A percentile compares a stretch with the other conserved stretches of the same genome.
Evolutionary conservation across 2,888 invertebrate species (phyloP).

Genomic region (Heteropelma amictum): DNA sequence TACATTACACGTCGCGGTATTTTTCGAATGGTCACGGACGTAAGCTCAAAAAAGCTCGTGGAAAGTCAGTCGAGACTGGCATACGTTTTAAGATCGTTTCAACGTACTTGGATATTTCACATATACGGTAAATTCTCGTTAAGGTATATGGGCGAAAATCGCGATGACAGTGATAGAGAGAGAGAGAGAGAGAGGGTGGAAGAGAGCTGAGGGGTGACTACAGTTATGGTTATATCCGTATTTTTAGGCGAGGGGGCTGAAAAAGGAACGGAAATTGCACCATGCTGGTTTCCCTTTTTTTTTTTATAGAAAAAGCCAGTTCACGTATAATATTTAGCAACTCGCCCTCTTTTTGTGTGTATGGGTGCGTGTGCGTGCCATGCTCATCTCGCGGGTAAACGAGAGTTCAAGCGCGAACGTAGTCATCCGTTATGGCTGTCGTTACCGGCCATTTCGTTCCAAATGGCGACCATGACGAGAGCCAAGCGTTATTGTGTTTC

Average conservation of each 20-base stretch:
- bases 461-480: conserved; percentile 56
- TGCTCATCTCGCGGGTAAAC: conserved; percentile 31
- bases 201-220: conserved; percentile 16
- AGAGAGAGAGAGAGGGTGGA: too few species aligned
- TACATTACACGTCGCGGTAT: too few species aligned
- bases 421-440: conserved; percentile 56
- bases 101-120: conserved; percentile 35
- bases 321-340: conserved; percentile 3
- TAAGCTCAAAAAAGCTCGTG: neutral
- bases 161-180: conserved; percentile 15
- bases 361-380: conserved; percentile 10
- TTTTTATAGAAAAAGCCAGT: conserved; percentile 18
- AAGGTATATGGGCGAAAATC: conserved; percentile 1
- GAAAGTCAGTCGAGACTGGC: neutral
- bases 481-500: conserved; percentile 50
- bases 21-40: too few species aligned
- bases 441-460: conserved; percentile 56
- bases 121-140: conserved; percentile 46
- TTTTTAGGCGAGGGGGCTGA: conserved; percentile 25
- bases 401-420: conserved; percentile 44
- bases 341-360: neutral
- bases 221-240: conserved; percentile 32
- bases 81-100: conserved; percentile 31
- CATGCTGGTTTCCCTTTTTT: conserved; percentile 42
- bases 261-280: conserved; percentile 32